Base-by-base conservation (phyloP, 1,140 invertebrate genomes). In the Penaeus japonicus region DNA sequence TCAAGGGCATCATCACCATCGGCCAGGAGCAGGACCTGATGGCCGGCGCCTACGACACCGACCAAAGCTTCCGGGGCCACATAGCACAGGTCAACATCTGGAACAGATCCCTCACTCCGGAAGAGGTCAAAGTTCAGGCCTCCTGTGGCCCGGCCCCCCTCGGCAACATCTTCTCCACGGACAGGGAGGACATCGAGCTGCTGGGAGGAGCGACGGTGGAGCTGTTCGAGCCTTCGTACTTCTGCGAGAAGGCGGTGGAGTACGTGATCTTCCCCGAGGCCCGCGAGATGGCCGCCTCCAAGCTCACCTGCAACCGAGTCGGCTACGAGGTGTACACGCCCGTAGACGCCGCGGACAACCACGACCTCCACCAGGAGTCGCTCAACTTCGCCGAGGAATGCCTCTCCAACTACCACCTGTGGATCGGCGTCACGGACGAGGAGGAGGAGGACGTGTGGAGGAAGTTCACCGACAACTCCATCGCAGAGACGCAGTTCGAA, bases 41-140 rank as follows among this genome's bases (percentile, higher is more conserved):
- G 53, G 47, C 39, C 18, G 84, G 70, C 54, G 84, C n/a, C 17
- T 85, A 75, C 32, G 84, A 85, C 35, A 77, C 7, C 15, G 20
- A 35, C 30, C 84, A 85, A 7, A 70, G 70, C 24, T 85, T 85
- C 54, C 70, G 84, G 4, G 84, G 84, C 2, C 54, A 59, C 73
- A 77, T 85, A 3, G 24, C 84, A 17, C 84, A 85, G 30, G 84
- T 85, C 54, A 85, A 78, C 73, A 78, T 85, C 84, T 85, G 84
- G 84, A 85, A 78, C 84, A 55, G 84, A 22, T 75, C 62, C n/a
- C 73, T 85, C 20, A 77, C 35, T 2, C 27, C 70, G 17, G 15
- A 57, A 5, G 84, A 85, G 53, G 84, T 85, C 27, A 70, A 22
- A 12, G 53, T 55, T 24, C 70, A 77, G 53, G 84, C 84, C 3